Evolutionary conservation across 2,113 vertebrate genomes (phyloP).

Genomic region (Neopipo cinnamomea): DNA sequence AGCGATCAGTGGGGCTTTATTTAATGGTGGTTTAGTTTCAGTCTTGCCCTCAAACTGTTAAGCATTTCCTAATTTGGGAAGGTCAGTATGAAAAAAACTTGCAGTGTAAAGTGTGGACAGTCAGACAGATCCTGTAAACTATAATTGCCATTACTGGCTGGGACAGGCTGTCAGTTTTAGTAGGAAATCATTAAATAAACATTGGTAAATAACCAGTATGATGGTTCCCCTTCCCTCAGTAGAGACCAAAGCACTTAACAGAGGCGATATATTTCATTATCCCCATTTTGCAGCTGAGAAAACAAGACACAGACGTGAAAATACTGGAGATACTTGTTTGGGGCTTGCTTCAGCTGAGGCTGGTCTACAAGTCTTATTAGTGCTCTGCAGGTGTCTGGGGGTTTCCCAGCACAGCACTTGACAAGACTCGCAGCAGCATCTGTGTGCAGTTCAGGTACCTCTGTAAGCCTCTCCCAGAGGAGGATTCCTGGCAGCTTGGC

Average conservation of each 20-base stretch:
- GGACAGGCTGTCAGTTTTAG: neutral
- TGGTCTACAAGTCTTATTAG: neutral
- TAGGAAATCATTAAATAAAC: slow-evolving; percentile 18
- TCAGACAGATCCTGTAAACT: neutral
- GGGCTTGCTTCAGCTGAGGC: neutral
- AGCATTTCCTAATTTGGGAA: neutral
- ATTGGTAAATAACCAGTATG: neutral
- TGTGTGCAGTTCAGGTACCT: neutral
- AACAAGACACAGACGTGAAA: neutral
- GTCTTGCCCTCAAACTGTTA: neutral
- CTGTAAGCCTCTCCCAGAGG: neutral
- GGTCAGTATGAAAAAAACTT: neutral
- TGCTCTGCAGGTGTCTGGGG: neutral
- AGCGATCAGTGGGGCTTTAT: neutral
- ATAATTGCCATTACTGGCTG: neutral
- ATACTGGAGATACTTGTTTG: neutral
- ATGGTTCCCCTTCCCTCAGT: neutral
- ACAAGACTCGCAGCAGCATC: neutral
- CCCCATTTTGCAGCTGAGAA: slow-evolving; percentile 6
- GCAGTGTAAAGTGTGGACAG: neutral
- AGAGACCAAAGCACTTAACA: neutral
- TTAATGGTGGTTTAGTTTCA: neutral
- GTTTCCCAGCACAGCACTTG: neutral
- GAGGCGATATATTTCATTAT: neutral
- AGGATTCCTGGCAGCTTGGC: neutral